phyloP scores from a whole-genome alignment of 2,888 invertebrate species.

The Seira musarum region DNA sequence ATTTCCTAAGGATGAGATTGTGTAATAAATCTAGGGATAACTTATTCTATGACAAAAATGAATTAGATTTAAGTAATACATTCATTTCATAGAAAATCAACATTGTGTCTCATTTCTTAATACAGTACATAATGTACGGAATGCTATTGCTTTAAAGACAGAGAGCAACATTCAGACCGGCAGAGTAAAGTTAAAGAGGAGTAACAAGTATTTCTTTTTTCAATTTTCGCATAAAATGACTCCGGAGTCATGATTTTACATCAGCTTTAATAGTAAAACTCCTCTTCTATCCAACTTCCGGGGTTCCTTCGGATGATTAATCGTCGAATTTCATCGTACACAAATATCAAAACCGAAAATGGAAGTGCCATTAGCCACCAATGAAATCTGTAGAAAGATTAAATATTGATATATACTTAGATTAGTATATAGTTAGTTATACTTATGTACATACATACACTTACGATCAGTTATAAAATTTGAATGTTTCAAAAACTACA shows the following conservation, averaged over 20 bases:
- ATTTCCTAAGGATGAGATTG: too few relatives aligned
- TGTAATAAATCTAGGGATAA: too few relatives aligned
- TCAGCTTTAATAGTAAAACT: slow-evolving; percentile 85
- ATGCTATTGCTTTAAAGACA: too few relatives aligned
- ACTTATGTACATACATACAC: too few relatives aligned
- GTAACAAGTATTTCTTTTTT: too few relatives aligned
- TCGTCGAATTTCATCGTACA: slow-evolving; percentile 83
- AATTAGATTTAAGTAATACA: slow-evolving; percentile 5
- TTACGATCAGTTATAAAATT: not conserved
- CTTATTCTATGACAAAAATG: not conserved
- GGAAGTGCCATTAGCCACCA: slow-evolving; percentile 79
- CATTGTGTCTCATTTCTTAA: too few relatives aligned
- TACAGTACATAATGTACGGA: too few relatives aligned
- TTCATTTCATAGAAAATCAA: too few relatives aligned
- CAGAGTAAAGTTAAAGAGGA: too few relatives aligned
- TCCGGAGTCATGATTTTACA: too few relatives aligned
- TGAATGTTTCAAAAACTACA: not conserved
- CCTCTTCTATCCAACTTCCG: slow-evolving; percentile 81
- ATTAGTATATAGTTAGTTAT: not conserved
- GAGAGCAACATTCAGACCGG: too few relatives aligned
- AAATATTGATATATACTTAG: not conserved
- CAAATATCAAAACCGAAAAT: slow-evolving; percentile 82
- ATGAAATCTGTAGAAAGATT: slow-evolving; percentile 72
- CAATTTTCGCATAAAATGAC: too few relatives aligned
- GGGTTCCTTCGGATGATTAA: slow-evolving; percentile 80